These are phyloP conservation scores for Drosophila varians DNA, from an alignment of 1,140 invertebrate species.

Conservation along the genomic window DNA sequence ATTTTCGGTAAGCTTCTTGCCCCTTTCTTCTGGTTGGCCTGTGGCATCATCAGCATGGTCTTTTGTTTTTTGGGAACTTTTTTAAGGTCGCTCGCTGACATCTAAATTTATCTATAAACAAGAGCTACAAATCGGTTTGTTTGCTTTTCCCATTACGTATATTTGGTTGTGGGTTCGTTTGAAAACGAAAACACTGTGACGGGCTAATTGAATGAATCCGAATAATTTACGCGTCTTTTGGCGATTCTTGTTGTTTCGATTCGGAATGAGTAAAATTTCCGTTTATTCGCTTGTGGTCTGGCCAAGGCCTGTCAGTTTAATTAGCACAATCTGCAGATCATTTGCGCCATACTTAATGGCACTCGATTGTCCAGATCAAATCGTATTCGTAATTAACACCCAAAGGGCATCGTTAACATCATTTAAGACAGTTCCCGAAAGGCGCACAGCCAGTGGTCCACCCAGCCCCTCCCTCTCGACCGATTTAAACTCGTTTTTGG, in stretches of 20 bases:
- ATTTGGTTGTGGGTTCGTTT: slow-evolving; percentile 42
- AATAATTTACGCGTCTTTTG: slow-evolving; percentile 38
- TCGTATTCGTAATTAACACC: slow-evolving; percentile 77
- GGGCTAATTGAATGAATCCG: slow-evolving; percentile 58
- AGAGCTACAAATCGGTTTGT: slow-evolving; percentile 22
- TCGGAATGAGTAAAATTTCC: slow-evolving; percentile 11
- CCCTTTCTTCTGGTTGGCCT: slow-evolving; percentile 8
- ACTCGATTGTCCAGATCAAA: slow-evolving; percentile 75
- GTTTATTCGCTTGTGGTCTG: slow-evolving; percentile 22
- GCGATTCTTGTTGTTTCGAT: neutral
- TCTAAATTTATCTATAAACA: slow-evolving; percentile 76
- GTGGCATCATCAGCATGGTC: slow-evolving; percentile 28
- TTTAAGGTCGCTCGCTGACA: slow-evolving; percentile 45
- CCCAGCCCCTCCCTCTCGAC: slow-evolving; percentile 1
- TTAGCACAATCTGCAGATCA: slow-evolving; percentile 70
- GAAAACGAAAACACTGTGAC: slow-evolving; percentile 34
- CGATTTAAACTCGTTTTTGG: slow-evolving; percentile 57
- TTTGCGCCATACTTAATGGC: slow-evolving; percentile 71
- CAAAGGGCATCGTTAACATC: slow-evolving; percentile 81
- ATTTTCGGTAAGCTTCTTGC: slow-evolving; percentile 39
- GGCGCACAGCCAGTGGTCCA: slow-evolving; percentile 51
- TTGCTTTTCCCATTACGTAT: slow-evolving; percentile 27
- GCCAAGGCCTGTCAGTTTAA: slow-evolving; percentile 64
- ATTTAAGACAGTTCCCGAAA: slow-evolving; percentile 64
- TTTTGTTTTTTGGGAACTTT: slow-evolving; percentile 32